phyloP scores from a whole-genome alignment of 92 coral and sea anemone genomes.

The Muricea muricata region DNA sequence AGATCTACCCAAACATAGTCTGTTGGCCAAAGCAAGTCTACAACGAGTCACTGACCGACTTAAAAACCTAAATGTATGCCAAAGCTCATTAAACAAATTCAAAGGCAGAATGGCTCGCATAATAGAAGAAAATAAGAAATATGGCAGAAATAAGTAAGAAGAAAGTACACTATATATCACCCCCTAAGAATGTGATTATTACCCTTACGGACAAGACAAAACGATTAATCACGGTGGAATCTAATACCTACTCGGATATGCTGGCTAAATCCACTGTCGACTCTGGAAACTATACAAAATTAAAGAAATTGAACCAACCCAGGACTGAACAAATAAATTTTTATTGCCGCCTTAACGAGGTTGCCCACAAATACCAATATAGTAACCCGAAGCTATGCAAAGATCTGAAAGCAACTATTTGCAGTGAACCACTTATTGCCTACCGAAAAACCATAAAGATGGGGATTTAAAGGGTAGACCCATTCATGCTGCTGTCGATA shows the following conservation, averaged over 20 bases:
- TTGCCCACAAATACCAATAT: constrained; percentile 45
- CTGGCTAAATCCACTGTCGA: constrained; percentile 41
- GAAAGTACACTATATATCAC: too few relatives aligned
- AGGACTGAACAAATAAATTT: constrained; percentile 53
- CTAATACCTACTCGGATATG: background rate
- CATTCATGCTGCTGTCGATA: constrained; percentile 64
- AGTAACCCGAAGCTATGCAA: constrained; percentile 38
- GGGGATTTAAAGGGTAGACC: constrained; percentile 66
- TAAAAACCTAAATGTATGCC: too few relatives aligned
- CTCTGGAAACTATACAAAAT: constrained; percentile 46
- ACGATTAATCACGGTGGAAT: too few relatives aligned
- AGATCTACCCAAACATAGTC: background rate
- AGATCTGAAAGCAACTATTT: constrained; percentile 30
- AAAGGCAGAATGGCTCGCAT: too few relatives aligned
- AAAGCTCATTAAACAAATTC: too few relatives aligned
- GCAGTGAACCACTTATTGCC: constrained; percentile 54
- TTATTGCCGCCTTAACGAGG: constrained; percentile 44
- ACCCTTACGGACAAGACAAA: too few relatives aligned
- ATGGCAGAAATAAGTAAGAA: too few relatives aligned
- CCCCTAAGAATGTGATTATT: too few relatives aligned
- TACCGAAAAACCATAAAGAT: constrained; percentile 61
- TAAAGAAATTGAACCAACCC: constrained; percentile 49
- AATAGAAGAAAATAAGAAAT: too few relatives aligned
- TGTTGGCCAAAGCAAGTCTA: constrained; percentile 8
- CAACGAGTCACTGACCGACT: background rate